phyloP scores from a whole-genome alignment of 2,797 vertebrate species.

The Diplodus sargus region DNA sequence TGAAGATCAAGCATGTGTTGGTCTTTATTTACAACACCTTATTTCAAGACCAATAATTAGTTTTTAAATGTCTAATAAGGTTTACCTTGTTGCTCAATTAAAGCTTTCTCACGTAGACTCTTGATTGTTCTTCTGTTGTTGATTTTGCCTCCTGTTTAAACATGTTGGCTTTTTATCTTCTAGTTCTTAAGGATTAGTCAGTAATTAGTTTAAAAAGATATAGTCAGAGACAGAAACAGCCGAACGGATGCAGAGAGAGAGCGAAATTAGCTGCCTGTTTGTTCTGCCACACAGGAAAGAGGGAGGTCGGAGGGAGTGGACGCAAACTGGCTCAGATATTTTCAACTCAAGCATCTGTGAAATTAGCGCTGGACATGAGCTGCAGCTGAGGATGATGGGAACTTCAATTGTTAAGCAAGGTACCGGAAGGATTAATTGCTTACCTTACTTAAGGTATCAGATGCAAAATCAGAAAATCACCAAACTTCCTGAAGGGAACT shows the following conservation, averaged over 20 bases:
- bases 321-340: neutral
- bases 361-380: neutral
- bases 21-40: neutral
- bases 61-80: neutral
- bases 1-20: neutral
- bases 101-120: neutral
- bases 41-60: too few relatives aligned
- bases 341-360: slow-evolving; percentile 3
- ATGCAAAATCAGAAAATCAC: too few relatives aligned
- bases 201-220: neutral
- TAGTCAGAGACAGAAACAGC: neutral
- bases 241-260: neutral
- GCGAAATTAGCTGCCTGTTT: neutral
- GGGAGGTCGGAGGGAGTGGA: slow-evolving; percentile 7
- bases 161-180: neutral
- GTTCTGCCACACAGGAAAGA: neutral
- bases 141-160: neutral
- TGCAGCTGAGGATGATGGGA: neutral
- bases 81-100: neutral
- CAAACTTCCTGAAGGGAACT: neutral
- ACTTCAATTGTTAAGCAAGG: neutral
- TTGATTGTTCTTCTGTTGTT: neutral
- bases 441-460: neutral
- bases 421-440: neutral
- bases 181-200: neutral